Evolutionary conservation across 2,797 vertebrate species (phyloP).

Genomic region (Toxotes lorentzi): DNA sequence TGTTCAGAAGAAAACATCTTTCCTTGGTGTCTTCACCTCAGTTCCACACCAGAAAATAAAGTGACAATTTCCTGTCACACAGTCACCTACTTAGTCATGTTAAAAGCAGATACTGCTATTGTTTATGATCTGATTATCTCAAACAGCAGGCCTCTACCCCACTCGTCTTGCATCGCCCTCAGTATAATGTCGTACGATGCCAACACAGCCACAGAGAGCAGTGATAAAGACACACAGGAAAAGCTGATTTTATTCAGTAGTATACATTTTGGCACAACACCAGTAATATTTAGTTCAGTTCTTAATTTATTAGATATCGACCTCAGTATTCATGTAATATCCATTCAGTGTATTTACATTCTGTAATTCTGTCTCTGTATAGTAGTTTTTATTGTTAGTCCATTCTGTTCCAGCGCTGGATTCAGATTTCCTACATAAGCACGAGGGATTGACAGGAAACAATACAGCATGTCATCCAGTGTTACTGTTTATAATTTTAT

Average conservation of each 20-base stretch:
- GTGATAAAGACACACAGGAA: slow-evolving; percentile 5
- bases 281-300: not conserved
- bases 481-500: not conserved
- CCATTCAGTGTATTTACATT: not conserved
- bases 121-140: slow-evolving; percentile 13
- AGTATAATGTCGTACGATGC: not conserved
- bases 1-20: not conserved
- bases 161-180: too few relatives aligned
- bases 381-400: too few relatives aligned
- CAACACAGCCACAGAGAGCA: slow-evolving; percentile 2
- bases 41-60: slow-evolving; percentile 25
- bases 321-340: too few relatives aligned
- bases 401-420: too few relatives aligned
- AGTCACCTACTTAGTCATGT: not conserved
- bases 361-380: not conserved
- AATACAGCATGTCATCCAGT: not conserved
- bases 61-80: not conserved
- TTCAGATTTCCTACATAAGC: too few relatives aligned
- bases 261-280: not conserved
- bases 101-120: slow-evolving; percentile 2
- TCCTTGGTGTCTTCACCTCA: slow-evolving; percentile 19
- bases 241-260: not conserved
- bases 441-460: too few relatives aligned
- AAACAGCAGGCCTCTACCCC: slow-evolving; percentile 1
- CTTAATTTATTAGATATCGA: not conserved